Evolutionary conservation across 2,797 vertebrate species (phyloP).

Genomic region (Rousettus madagascariensis): DNA sequence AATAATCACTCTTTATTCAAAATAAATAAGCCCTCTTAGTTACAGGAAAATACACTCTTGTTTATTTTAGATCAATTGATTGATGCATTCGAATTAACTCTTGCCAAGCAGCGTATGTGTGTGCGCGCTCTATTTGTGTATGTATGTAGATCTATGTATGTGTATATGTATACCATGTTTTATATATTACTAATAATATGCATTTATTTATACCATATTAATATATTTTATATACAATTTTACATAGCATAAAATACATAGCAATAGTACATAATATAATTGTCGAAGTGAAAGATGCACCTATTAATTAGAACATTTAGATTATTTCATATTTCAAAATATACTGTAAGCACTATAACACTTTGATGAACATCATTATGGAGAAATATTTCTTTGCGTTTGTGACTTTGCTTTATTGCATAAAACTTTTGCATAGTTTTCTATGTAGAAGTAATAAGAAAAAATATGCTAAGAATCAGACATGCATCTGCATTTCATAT

Average conservation of each 20-base stretch:
- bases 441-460: background rate
- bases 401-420: background rate
- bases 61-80: background rate
- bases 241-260: background rate
- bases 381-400: background rate
- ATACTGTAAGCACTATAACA: background rate
- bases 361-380: background rate
- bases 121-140: background rate
- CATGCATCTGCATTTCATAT: background rate
- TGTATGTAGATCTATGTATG: background rate
- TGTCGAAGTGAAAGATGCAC: background rate
- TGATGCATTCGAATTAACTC: background rate
- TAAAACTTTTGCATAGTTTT: background rate
- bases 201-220: background rate
- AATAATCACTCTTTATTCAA: slow-evolving; percentile 76
- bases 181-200: background rate
- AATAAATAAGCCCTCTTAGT: slow-evolving; percentile 69
- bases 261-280: background rate
- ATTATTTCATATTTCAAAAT: background rate
- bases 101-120: background rate
- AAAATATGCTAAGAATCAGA: background rate
- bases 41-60: slow-evolving; percentile 17
- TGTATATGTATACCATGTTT: background rate
- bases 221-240: background rate
- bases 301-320: background rate